Conservation (phyloP, 2,797 vertebrate species). For the Australoheros facetus region DNA sequence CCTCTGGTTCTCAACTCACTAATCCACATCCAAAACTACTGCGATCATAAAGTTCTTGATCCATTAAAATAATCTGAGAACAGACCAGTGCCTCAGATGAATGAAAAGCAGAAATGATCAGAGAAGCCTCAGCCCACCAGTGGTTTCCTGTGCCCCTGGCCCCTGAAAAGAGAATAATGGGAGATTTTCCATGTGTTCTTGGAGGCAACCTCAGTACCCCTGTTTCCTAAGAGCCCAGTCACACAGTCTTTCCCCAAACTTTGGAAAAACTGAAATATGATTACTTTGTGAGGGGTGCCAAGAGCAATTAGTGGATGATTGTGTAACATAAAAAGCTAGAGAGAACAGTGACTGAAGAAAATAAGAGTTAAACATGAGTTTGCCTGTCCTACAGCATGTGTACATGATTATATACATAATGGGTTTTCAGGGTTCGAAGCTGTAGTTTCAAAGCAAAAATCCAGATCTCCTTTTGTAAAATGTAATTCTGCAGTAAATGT, state of each 20-base stretch:
- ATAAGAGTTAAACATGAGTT: conserved; percentile 13
- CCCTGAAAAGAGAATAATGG: conserved; percentile 48
- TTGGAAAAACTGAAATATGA: conserved; percentile 62
- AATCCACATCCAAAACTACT: conserved; percentile 24
- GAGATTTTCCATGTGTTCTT: conserved; percentile 67
- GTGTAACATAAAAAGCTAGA: conserved; percentile 42
- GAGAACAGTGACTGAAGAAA: conserved; percentile 1
- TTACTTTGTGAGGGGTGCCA: conserved; percentile 58
- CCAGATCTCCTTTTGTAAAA: background rate
- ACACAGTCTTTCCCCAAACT: conserved; percentile 36
- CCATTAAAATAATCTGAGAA: conserved; percentile 31
- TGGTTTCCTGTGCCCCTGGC: conserved; percentile 50
- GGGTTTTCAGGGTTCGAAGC: background rate
- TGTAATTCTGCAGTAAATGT: background rate
- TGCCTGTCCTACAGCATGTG: background rate
- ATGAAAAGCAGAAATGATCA: conserved; percentile 40
- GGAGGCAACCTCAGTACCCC: conserved; percentile 52
- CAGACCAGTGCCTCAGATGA: conserved; percentile 27
- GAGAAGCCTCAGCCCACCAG: conserved; percentile 39
- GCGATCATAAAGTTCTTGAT: conserved; percentile 28
- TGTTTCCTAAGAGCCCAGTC: conserved; percentile 59
- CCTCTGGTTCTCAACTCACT: conserved; percentile 3
- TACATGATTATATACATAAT: background rate
- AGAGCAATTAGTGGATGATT: conserved; percentile 41
- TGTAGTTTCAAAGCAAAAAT: conserved; percentile 4